Evolutionary conservation across 2,113 vertebrate genomes (phyloP).

Genomic region (Thalassarche chlororhynchos): DNA sequence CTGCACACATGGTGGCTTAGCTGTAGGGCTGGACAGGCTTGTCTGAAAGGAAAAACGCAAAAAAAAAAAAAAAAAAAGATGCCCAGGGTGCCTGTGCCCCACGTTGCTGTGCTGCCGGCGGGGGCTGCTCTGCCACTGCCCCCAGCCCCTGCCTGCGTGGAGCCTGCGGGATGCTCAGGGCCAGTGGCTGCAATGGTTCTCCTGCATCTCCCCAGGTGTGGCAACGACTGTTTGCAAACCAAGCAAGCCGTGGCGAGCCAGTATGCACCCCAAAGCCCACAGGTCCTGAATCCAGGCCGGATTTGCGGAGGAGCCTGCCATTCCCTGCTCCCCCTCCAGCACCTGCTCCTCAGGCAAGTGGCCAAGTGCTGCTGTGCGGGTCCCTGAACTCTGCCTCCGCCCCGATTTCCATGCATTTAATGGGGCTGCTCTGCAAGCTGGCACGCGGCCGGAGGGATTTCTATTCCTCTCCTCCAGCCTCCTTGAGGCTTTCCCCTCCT

Average conservation of each 20-base stretch:
- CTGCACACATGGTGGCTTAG: neutral
- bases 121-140: neutral
- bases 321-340: constrained; percentile 37
- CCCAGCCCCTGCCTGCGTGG: neutral
- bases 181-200: neutral
- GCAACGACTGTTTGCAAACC: neutral
- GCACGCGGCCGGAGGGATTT: constrained; percentile 49
- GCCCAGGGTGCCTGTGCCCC: neutral
- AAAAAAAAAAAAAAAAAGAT: neutral
- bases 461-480: constrained; percentile 28
- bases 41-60: neutral
- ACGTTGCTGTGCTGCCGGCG: fast-evolving
- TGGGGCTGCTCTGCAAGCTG: constrained; percentile 60
- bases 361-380: constrained; percentile 68
- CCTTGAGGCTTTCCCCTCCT: constrained; percentile 44
- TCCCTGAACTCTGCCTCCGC: constrained; percentile 66
- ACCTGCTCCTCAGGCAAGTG: constrained; percentile 75
- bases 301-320: constrained; percentile 51
- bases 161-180: neutral
- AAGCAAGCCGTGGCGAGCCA: fast-evolving
- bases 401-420: constrained; percentile 22
- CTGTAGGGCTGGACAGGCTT: neutral
- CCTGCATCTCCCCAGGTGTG: fast-evolving
- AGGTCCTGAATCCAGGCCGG: constrained; percentile 68
- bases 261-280: neutral